Evolutionary conservation across 2,888 invertebrate species (phyloP).

Genomic region (Cosmorhoe ocellata): DNA sequence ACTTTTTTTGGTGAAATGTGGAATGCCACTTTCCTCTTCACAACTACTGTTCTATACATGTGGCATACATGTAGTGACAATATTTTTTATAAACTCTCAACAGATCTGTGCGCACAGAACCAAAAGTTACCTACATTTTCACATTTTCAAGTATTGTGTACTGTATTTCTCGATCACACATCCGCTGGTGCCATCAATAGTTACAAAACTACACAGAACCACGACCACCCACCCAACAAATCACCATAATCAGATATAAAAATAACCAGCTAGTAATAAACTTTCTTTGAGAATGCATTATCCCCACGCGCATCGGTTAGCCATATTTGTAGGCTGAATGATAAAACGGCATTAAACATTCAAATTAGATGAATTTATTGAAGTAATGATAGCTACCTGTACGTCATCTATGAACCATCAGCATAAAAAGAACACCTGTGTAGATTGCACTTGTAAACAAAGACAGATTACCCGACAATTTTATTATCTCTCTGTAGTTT

Average conservation of each 20-base stretch:
- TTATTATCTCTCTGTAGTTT: too few relatives aligned
- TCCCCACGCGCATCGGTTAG: constrained; percentile 44
- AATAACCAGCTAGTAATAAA: constrained; percentile 31
- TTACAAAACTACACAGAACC: constrained; percentile 17
- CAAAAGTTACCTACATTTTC: too few relatives aligned
- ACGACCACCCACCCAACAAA: constrained; percentile 32
- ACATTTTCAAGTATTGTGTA: not conserved
- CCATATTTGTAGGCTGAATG: constrained; percentile 54
- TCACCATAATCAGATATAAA: constrained; percentile 33
- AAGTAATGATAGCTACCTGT: not conserved
- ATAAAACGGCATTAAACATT: constrained; percentile 63
- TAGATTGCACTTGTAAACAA: too few relatives aligned
- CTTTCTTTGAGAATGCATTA: constrained; percentile 34
- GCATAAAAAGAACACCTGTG: too few relatives aligned
- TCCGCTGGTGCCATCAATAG: constrained; percentile 9
- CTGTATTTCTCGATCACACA: constrained; percentile 1
- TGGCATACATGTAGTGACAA: too few relatives aligned
- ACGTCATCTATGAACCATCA: too few relatives aligned
- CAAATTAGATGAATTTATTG: constrained; percentile 70
- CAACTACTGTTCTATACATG: too few relatives aligned
- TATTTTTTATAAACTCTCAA: too few relatives aligned
- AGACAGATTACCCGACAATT: too few relatives aligned
- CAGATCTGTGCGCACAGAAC: too few relatives aligned
- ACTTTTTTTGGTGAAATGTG: too few relatives aligned
- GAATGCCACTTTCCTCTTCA: too few relatives aligned